phyloP scores from a whole-genome alignment of 1,140 invertebrate genomes.

The Drosophila lacteicornis region DNA sequence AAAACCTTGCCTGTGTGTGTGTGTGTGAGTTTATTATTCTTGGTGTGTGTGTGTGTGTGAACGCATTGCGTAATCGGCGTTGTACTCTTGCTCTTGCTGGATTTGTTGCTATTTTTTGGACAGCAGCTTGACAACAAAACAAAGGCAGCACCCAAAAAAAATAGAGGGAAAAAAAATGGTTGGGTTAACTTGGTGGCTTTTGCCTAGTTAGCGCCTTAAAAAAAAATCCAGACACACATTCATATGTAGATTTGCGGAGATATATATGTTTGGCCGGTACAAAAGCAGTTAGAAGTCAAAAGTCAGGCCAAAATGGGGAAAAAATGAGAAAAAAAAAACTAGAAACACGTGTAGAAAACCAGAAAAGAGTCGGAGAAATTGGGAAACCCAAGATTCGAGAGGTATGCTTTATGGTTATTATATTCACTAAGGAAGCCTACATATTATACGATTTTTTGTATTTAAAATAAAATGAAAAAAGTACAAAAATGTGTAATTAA shows the following conservation, averaged over 20 bases:
- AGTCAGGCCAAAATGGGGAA: constrained; percentile 34
- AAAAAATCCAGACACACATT: constrained; percentile 22
- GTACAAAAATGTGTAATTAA: too few species aligned
- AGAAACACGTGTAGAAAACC: constrained; percentile 13
- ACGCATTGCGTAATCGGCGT: constrained; percentile 81
- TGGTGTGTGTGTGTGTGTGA: constrained; percentile 35
- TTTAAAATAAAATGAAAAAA: too few species aligned
- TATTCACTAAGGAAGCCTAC: not conserved
- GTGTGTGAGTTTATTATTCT: constrained; percentile 28
- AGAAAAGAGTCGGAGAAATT: constrained; percentile 24
- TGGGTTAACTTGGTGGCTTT: constrained; percentile 59
- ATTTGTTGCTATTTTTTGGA: constrained; percentile 31
- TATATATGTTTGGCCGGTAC: constrained; percentile 29
- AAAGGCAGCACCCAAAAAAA: constrained; percentile 41
- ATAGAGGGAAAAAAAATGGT: constrained; percentile 7
- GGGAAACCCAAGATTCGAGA: constrained; percentile 3
- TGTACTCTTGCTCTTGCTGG: constrained; percentile 48
- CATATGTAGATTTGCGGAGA: constrained; percentile 15
- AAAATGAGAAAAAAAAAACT: constrained; percentile 4
- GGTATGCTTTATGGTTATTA: not conserved
- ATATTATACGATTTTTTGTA: not conserved
- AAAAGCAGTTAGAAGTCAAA: constrained; percentile 78
- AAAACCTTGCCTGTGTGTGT: constrained; percentile 36
- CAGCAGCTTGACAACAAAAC: constrained; percentile 73
- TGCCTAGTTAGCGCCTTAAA: constrained; percentile 69